phyloP scores from a whole-genome alignment of 2,797 vertebrate genomes.

The Delichon dasypus region DNA sequence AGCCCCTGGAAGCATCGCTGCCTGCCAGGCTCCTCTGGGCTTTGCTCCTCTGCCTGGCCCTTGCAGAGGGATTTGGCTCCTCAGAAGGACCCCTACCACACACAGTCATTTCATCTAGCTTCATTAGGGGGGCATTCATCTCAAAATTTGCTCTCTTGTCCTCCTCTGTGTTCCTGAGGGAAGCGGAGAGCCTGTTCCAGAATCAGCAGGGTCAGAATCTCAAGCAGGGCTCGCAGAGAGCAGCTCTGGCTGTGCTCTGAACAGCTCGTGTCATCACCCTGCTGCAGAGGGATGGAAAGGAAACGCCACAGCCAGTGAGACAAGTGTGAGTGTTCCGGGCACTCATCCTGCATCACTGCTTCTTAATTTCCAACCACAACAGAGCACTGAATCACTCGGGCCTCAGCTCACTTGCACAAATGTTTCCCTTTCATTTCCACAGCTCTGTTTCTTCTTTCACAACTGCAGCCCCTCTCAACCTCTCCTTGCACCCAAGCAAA shows the following conservation, averaged over 20 bases:
- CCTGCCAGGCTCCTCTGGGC: neutral
- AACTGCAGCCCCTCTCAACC: neutral
- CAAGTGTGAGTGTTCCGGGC: neutral
- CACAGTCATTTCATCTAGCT: neutral
- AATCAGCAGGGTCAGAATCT: neutral
- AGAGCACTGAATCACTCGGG: neutral
- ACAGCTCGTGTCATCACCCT: rapidly evolving
- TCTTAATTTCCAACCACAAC: neutral
- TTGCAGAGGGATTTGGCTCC: neutral
- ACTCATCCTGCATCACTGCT: neutral
- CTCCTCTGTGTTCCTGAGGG: neutral
- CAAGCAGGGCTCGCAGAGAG: neutral
- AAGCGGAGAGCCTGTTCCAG: neutral
- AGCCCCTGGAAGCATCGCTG: neutral
- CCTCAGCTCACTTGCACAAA: neutral
- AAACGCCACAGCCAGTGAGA: neutral
- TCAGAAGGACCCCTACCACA: neutral
- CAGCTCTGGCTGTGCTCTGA: neutral
- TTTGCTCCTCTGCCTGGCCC: neutral
- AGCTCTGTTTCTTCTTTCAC: neutral
- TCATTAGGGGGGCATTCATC: neutral
- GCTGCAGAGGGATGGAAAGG: neutral
- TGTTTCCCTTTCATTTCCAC: neutral
- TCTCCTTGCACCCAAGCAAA: neutral
- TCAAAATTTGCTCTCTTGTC: neutral